Base-by-base conservation (phyloP, 2,888 invertebrate species). In the Eupithecia exiguata region DNA sequence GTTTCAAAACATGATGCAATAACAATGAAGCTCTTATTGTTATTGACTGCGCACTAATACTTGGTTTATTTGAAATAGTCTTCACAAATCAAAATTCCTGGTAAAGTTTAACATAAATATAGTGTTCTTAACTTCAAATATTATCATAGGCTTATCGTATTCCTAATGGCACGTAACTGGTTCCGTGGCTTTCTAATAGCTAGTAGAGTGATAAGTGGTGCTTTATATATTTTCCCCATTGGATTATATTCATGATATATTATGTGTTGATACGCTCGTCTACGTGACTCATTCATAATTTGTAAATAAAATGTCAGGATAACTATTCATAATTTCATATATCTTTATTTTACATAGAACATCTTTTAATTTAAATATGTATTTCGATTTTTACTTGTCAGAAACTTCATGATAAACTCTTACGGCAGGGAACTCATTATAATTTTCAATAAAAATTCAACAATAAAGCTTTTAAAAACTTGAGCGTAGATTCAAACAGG, bases 391-490 rank as follows among this genome's bases (percentile, higher is more conserved):
- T 79, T 84, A 85, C 81, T 84, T 82, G 87, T 91, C 86, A 90
- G 87, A 92, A 89, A 91, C 86, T 86, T 88, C 83, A 86, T 88
- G 86, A 84, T 88, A 87, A 89, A 86, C 86, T 77, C 88, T 90
- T 86, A 90, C 86, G 88, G 91, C 92, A 86, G 88, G 87, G 84
- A 92, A 93, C 89, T 89, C 84, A 94, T 90, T 90, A 92, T 86
- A 94, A 92, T 91, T 86, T 84, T 90, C 82, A 90, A 92, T 91
- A 90, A 92, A 91, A 91, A 87, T 85, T 87, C 84, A 93, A 94
- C 92, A 92, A 91, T 93, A 93, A 94, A 94, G 94, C 94, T 88
- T 92, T 92, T 88, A 89, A 88, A 91, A 92, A 92, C 86, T 93
- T 94, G 93, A 93, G 93, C 94, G 92, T 91, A 92, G 90, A 92